phyloP scores from a whole-genome alignment of 2,888 invertebrate genomes.

The Dynastes hyllus region DNA sequence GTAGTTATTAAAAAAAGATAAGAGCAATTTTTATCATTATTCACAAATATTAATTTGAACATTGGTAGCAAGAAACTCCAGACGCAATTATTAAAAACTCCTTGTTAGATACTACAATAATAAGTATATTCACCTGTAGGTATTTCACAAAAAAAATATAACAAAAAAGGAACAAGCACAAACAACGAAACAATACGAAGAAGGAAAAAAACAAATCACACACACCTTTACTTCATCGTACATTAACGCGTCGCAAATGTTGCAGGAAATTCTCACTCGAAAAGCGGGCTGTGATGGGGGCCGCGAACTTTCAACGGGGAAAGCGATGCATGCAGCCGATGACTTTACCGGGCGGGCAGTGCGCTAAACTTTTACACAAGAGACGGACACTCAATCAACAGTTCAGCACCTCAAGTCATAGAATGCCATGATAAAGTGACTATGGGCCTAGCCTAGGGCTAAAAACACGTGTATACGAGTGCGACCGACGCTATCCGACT shows the following conservation, averaged over 20 bases:
- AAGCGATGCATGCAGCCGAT: slow-evolving; percentile 29
- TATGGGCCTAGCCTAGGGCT: slow-evolving; percentile 61
- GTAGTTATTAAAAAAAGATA: too few species aligned
- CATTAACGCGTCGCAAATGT: slow-evolving; percentile 35
- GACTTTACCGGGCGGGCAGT: slow-evolving; percentile 42
- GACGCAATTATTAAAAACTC: too few species aligned
- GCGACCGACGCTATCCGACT: slow-evolving; percentile 55
- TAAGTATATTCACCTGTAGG: slow-evolving; percentile 27
- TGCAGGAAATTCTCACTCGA: slow-evolving; percentile 36
- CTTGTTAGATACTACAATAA: too few species aligned
- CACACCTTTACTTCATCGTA: slow-evolving; percentile 41
- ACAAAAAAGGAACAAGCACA: slow-evolving; percentile 12
- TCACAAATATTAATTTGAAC: too few species aligned
- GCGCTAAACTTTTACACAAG: slow-evolving; percentile 54
- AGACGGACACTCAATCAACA: slow-evolving; percentile 61
- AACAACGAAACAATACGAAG: slow-evolving; percentile 9
- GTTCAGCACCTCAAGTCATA: slow-evolving; percentile 63
- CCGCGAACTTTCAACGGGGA: slow-evolving; percentile 36
- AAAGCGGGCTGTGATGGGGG: slow-evolving; percentile 10
- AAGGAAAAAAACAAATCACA: slow-evolving; percentile 17
- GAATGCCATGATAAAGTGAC: slow-evolving; percentile 59
- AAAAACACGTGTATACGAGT: slow-evolving; percentile 62
- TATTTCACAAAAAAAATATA: slow-evolving; percentile 10
- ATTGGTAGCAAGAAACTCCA: too few species aligned
- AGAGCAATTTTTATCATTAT: too few species aligned